Evolutionary conservation across 37 sponge, comb jelly and placozoan genomes (phyloP).

Genomic region (Bolinopsis microptera): DNA sequence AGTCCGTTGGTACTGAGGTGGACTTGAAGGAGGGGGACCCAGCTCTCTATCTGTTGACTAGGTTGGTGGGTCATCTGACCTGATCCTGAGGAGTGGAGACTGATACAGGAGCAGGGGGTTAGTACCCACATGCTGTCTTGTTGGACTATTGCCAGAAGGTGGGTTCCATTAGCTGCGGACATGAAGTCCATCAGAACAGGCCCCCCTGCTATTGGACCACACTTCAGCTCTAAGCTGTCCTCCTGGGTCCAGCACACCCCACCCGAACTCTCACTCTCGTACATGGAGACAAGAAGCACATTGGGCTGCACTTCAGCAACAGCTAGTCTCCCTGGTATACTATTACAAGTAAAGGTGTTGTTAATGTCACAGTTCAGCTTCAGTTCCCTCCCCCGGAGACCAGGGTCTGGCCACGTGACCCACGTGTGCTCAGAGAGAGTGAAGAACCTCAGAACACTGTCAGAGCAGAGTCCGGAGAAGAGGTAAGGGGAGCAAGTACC

Average conservation of each 20-base stretch:
- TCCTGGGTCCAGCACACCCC: constrained; percentile 77
- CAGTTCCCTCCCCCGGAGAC: neutral
- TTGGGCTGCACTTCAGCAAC: neutral
- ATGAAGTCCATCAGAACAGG: constrained; percentile 35
- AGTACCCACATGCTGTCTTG: neutral
- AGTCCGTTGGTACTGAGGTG: neutral
- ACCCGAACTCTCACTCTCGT: constrained; percentile 87
- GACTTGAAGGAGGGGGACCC: constrained; percentile 3
- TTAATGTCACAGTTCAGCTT: neutral
- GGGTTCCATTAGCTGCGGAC: constrained; percentile 35
- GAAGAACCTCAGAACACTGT: constrained; percentile 71
- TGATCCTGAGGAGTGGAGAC: neutral
- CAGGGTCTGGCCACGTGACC: neutral
- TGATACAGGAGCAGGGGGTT: constrained; percentile 49
- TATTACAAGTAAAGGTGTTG: neutral
- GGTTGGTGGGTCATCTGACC: neutral
- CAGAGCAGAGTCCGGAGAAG: constrained; percentile 78
- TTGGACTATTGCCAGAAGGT: neutral
- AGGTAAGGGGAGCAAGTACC: constrained; percentile 72
- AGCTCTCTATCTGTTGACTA: neutral
- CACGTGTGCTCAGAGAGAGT: neutral
- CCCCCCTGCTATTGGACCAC: neutral
- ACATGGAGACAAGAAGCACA: constrained; percentile 74
- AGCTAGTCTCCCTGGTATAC: constrained; percentile 33
- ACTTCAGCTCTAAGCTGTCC: constrained; percentile 68